Percentiles rank a stretch among this genome's conserved stretches.
Evolutionary conservation across 2,888 invertebrate species (phyloP).

Genomic region (Cacoxenus indagator): DNA sequence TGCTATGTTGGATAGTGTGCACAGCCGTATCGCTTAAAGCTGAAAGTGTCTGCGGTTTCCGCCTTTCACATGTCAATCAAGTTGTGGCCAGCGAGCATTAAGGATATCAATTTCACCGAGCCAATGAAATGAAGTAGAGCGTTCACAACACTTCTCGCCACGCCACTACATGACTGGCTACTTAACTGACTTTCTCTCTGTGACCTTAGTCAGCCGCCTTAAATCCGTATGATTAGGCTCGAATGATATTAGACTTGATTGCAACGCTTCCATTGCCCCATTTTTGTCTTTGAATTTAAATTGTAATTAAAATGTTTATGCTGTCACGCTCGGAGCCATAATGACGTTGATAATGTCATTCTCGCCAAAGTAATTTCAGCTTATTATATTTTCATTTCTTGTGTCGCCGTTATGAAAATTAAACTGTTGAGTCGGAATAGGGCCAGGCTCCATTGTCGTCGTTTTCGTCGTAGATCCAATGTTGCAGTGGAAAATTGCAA

Average conservation of each 20-base stretch:
- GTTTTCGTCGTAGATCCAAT: neutral
- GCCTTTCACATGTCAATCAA: slow-evolving; percentile 62
- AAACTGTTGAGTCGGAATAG: slow-evolving; percentile 4
- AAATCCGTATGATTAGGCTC: neutral
- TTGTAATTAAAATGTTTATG: slow-evolving; percentile 20
- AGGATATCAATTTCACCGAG: slow-evolving; percentile 45
- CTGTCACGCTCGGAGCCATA: neutral
- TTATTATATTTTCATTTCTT: slow-evolving; percentile 19
- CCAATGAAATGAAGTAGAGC: slow-evolving; percentile 23
- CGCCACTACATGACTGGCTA: neutral
- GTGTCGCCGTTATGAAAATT: slow-evolving; percentile 16
- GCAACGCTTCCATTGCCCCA: no score
- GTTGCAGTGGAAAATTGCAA: slow-evolving; percentile 2
- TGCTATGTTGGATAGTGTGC: slow-evolving; percentile 28
- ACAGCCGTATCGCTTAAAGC: neutral
- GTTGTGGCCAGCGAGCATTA: slow-evolving; percentile 26
- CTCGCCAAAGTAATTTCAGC: slow-evolving; percentile 12
- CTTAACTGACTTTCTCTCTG: neutral
- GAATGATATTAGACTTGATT: neutral
- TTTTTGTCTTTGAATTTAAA: neutral
- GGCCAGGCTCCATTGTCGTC: neutral
- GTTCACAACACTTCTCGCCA: slow-evolving; percentile 42
- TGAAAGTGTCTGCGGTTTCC: slow-evolving; percentile 50
- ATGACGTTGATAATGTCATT: slow-evolving; percentile 9
- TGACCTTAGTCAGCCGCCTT: neutral